These are phyloP conservation scores for Hyperoodon ampullatus DNA, from an alignment of 2,113 vertebrate genomes.

Conservation along the genomic window DNA sequence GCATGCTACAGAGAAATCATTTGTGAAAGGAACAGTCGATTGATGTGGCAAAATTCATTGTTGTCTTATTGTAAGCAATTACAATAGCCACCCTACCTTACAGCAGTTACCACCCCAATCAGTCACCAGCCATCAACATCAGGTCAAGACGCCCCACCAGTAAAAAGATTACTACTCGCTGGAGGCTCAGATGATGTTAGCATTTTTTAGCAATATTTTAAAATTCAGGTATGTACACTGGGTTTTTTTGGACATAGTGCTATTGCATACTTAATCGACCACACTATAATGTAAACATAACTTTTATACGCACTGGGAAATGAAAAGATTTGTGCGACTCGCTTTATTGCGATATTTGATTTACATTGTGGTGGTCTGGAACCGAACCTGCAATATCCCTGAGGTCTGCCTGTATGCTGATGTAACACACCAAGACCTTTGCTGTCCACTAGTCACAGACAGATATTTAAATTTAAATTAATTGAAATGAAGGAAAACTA, in stretches of 20 bases:
- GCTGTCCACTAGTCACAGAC: background rate
- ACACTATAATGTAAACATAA: background rate
- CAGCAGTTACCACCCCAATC: background rate
- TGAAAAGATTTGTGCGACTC: background rate
- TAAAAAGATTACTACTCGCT: background rate
- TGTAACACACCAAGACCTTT: background rate
- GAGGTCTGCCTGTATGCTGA: background rate
- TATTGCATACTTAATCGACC: background rate
- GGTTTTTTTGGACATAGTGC: background rate
- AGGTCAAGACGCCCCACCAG: background rate
- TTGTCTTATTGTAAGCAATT: background rate
- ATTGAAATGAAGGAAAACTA: conserved; percentile 10
- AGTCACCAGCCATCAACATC: background rate
- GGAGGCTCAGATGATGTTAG: background rate
- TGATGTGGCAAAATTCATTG: background rate
- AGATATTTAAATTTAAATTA: background rate
- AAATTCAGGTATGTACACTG: background rate
- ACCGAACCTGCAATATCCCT: background rate
- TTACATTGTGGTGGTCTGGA: background rate
- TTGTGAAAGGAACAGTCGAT: background rate
- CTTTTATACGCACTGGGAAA: background rate
- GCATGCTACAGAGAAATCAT: background rate
- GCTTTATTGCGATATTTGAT: background rate
- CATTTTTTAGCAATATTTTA: background rate
- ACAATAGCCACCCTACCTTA: background rate